Base-by-base conservation (phyloP, 1,140 invertebrate genomes). In the Saccostrea echinata region DNA sequence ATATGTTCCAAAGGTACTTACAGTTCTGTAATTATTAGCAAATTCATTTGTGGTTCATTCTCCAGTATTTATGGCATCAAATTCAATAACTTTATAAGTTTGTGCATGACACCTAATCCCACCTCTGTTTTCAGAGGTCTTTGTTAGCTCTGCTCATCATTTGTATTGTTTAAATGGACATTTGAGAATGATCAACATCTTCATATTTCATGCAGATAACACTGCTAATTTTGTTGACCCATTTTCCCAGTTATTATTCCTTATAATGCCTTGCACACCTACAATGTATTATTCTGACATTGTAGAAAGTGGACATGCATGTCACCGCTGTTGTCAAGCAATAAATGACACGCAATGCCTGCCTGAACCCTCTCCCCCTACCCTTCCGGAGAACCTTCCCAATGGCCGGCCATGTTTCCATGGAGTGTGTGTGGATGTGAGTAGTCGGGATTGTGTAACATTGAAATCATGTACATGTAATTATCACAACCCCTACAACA, bases 321-420 rank as follows among this genome's bases (percentile, higher is more conserved):
- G 88, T 89, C 84, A 64, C 80, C 61, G 85, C n/a, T 89, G 88
- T 85, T 89, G 88, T 87, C 80, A 87, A 85, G 43, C 33, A 11
- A 13, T 24, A 12, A 87, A 55, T 57, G 81, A 80, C 61, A 35
- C 82, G 33, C 57, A 81, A 33, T 89, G 85, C 83, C 35, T 86
- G 52, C 52, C 82, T 21, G 88, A 89, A 16, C 35, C 80, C 16
- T 30, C 68, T 16, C 68, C 71, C 21, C 57, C 57, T 64, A 9
- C 57, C 57, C 30, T 33, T 16, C 27, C 27, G 24, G 51, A 71
- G 21, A 61, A 53, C 18, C 61, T 89, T 18, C 86, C 85, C 30
- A 81, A 89, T 76, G 88, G 88, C 84, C 71, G 88, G 71, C 88
- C 88, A 9, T 89, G 88, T 85, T 89, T 84, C 71, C 88, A 86